phyloP scores from a whole-genome alignment of 2,888 invertebrate species.

The Thereva nobilitata region DNA sequence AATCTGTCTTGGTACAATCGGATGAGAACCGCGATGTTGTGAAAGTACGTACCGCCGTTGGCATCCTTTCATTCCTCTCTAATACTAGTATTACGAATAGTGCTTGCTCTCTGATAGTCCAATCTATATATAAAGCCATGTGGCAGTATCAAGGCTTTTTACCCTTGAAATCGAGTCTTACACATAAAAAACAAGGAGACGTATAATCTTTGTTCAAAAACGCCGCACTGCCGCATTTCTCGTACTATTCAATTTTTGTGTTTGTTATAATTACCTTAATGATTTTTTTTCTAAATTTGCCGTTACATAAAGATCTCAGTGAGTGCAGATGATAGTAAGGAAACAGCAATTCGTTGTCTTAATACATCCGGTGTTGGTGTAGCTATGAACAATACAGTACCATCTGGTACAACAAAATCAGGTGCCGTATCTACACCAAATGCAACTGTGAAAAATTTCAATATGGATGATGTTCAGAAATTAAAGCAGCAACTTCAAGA shows the following conservation, averaged over 20 bases:
- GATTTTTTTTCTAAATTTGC: background rate
- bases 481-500: slow-evolving; percentile 94
- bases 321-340: slow-evolving; percentile 44
- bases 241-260: background rate
- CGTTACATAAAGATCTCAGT: slow-evolving; percentile 4
- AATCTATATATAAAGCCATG: no score
- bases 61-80: no score
- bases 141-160: no score
- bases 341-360: slow-evolving; percentile 48
- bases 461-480: slow-evolving; percentile 82
- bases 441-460: slow-evolving; percentile 68
- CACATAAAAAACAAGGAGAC: no score
- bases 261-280: background rate
- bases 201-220: no score
- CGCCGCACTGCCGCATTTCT: no score
- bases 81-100: no score
- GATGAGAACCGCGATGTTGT: no score
- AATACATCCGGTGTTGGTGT: slow-evolving; percentile 55
- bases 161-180: no score
- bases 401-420: slow-evolving; percentile 48
- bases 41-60: no score
- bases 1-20: no score
- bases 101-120: no score
- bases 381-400: slow-evolving; percentile 56
- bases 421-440: slow-evolving; percentile 57